phyloP scores from a whole-genome alignment of 2,888 invertebrate species.

The Hanleya hanleyi region DNA sequence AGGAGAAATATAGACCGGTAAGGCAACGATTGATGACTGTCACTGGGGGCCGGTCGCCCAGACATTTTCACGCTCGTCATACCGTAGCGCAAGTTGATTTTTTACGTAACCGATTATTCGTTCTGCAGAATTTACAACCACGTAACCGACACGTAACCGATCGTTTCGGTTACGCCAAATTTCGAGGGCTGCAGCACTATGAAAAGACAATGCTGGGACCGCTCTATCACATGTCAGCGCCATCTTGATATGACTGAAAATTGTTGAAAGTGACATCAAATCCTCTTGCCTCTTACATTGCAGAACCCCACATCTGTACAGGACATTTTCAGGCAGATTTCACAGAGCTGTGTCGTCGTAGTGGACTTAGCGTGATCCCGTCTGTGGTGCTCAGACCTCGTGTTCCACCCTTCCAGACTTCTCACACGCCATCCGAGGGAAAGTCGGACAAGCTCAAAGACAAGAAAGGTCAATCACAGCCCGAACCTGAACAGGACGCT shows the following conservation, averaged over 20 bases:
- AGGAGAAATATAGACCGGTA: no score
- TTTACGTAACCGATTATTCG: no score
- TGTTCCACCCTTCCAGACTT: conserved; percentile 54
- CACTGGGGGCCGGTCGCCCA: no score
- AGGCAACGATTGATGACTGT: no score
- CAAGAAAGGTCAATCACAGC: conserved; percentile 52
- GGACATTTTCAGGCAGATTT: conserved; percentile 72
- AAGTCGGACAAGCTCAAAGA: conserved; percentile 65
- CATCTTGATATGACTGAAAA: not conserved
- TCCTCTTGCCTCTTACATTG: conserved; percentile 8
- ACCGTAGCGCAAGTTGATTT: no score
- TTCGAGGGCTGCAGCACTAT: no score
- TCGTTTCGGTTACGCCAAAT: no score
- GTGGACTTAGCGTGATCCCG: conserved; percentile 61
- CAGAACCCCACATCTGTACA: conserved; percentile 71
- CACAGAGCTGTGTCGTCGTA: conserved; percentile 68
- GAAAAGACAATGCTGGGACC: no score
- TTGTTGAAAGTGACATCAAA: not conserved
- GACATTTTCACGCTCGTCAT: no score
- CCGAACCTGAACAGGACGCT: conserved; percentile 65
- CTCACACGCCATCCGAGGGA: conserved; percentile 48
- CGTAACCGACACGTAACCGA: no score
- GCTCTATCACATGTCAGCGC: no score
- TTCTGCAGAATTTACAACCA: no score
- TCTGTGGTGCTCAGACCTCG: conserved; percentile 61